phyloP scores from a whole-genome alignment of 2,113 vertebrate genomes.

The Phylloscopus trochiloides region DNA sequence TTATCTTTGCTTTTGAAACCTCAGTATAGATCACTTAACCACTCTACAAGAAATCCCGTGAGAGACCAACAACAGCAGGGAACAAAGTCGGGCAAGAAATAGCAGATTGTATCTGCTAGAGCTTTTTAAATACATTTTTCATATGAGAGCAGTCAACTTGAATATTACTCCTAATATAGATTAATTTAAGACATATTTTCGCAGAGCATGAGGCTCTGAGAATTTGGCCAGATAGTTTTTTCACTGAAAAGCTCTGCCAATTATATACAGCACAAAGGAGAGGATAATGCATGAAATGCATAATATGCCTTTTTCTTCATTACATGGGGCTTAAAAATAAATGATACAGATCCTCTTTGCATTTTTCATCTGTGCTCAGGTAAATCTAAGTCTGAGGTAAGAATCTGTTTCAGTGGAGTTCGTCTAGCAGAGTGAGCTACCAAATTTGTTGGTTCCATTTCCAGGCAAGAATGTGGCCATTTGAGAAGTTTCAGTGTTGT shows the following conservation, averaged over 20 bases:
- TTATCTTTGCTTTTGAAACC: conserved; percentile 61
- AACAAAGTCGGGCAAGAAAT: conserved; percentile 14
- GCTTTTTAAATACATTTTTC: neutral
- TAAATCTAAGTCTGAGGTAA: neutral
- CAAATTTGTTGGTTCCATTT: neutral
- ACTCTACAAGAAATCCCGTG: conserved; percentile 24
- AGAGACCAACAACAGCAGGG: conserved; percentile 32
- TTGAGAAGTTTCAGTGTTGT: neutral
- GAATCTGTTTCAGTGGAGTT: neutral
- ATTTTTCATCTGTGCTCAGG: neutral
- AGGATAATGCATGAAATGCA: neutral
- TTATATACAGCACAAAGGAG: neutral
- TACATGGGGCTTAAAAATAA: neutral
- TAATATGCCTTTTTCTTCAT: neutral
- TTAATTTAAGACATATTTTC: conserved; percentile 18
- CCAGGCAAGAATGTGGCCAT: neutral
- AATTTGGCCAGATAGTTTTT: neutral
- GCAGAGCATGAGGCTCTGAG: neutral
- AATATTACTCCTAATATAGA: conserved; percentile 16
- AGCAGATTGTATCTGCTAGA: conserved; percentile 31
- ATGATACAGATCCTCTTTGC: neutral
- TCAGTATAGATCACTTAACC: conserved; percentile 32
- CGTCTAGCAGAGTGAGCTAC: neutral
- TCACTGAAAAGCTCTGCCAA: neutral
- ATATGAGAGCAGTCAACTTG: neutral